Evolutionary conservation across 2,888 invertebrate genomes (phyloP), one percentile per base, ranked within the genome.

Genomic region (Gerris lacustris): DNA sequence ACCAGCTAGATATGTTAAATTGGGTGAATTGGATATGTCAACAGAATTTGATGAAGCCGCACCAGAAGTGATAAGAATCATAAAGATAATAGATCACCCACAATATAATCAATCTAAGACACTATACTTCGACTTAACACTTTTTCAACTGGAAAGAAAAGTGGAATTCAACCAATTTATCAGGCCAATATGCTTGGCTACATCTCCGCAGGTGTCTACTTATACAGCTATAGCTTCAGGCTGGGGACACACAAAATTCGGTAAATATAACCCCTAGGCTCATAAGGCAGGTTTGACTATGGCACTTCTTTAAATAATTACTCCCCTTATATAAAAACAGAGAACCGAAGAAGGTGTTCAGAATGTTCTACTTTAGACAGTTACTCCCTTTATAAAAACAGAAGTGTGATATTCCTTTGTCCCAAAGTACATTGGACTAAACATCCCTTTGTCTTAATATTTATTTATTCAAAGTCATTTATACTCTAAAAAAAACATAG

Each of bases 41-140:
- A 70, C 55, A n/a, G 70, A 72, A 7, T 6, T 67, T 43, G 71
- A 71, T 44, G 66, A 72, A 17, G 71, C 69, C 6, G n/a, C 45
- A 11, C 72, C 71, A 1, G 6, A 11, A 11, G 66, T 70, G 43
- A 18, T 69, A 6, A 67, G 64, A 64, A 72, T 72, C 45, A 63
- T 68, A 18, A 43, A 67, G 45, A 62, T 71, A n/a, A 66, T 71
- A 55, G 68, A 71, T 62, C 73, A 73, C 55, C 72, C 72, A 6
- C 64, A 67, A 6, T 73, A 71, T 44, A n/a, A n/a, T n/a, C 67
- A 64, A 7, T 45, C n/a, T 6, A 45, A 44, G 6, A 44, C 45
- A 11, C 66, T 69, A 2, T 73, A 72, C 66, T 69, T 72, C 66
- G 73, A 73, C 55, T 71, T 73, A 1, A 67, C 72, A 11, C 70